A percentile compares a stretch with the other conserved stretches of the same genome.
These are phyloP conservation scores for Scytalopus superciliaris DNA, from an alignment of 2,113 vertebrate genomes.

Conservation along the genomic window DNA sequence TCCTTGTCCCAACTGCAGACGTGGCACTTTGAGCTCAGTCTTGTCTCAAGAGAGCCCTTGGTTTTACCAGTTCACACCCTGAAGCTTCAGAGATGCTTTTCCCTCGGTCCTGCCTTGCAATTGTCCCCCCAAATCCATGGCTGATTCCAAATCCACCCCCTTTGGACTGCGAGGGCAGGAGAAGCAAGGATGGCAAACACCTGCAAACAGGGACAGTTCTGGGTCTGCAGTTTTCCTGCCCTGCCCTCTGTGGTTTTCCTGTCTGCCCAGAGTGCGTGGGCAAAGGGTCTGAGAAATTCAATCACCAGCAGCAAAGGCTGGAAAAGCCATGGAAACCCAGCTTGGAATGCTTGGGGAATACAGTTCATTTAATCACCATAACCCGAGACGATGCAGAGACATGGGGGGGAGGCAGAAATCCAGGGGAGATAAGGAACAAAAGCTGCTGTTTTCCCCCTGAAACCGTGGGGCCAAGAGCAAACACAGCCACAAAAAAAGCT, in stretches of 20 bases:
- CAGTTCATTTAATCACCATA: not conserved
- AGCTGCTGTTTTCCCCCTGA: not conserved
- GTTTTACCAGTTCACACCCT: not conserved
- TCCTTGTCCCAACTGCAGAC: not conserved
- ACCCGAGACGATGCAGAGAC: not conserved
- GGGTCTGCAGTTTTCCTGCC: not conserved
- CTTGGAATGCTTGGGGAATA: not conserved
- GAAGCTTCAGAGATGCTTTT: not conserved
- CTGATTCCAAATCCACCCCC: not conserved
- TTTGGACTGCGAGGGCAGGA: rapidly evolving
- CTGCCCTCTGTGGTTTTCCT: not conserved
- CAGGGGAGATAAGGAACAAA: slow-evolving; percentile 52
- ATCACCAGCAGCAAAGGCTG: not conserved
- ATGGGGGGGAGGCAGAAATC: not conserved
- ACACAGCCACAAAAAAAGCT: not conserved
- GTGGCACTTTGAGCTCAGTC: not conserved
- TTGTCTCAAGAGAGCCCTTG: not conserved
- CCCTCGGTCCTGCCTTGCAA: not conserved
- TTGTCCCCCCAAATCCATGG: not conserved
- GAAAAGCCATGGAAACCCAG: rapidly evolving
- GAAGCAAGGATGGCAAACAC: rapidly evolving
- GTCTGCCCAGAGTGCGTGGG: not conserved
- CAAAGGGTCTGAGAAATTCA: not conserved
- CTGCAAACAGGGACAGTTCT: rapidly evolving
- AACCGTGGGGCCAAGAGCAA: not conserved